Base-by-base conservation (phyloP, 2,888 invertebrate genomes). In the Azorinus chamasolen region DNA sequence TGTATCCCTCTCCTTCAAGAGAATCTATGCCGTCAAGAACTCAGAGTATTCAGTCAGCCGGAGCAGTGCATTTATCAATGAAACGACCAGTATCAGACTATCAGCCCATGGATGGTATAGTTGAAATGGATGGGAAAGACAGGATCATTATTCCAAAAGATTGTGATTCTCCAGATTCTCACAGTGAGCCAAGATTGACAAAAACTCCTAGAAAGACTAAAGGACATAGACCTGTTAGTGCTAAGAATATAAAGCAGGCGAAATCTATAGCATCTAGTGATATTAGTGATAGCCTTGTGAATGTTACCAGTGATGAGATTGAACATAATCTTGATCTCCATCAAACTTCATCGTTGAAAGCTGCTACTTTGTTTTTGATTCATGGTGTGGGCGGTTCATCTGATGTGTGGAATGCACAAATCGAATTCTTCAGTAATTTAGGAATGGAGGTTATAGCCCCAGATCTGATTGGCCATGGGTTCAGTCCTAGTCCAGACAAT, bases 341-440 rank as follows among this genome's bases (percentile, higher is more conserved):
- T 65, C 32, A 55, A 62, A 46, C 66, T 20, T 81, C 77, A 3
- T 51, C 71, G 18, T 74, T 48, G 24, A 81, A 74, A 64, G 83
- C 85, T 68, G 63, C 85, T 22, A 88, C 90, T 5, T 92, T 96
- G 63, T 94, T 95, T 75, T 95, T 96, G 84, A 93, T 96, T 27
- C 96, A 96, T 91, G 95, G 96, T 12, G 95, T 95, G 75, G 95
- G 95, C 4, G 95, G 95, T 5, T 95, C 95, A 8, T 95, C 95
- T 43, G 95, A 95, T 81, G 93, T 95, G 37, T 96, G 96, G 94
- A 94, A 94, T 82, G 92, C 94, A 68, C 95, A 95, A 88, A 93
- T 95, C 41, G 93, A 94, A 46, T 95, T 95, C 89, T 95, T 96
- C 86, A 93, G 94, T 4, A 91, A 91, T 54, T 68, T 83, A 78